Percentiles rank a stretch among this genome's conserved stretches.
phyloP scores from a whole-genome alignment of 2,888 invertebrate genomes.

The Choreutis nemorana region DNA sequence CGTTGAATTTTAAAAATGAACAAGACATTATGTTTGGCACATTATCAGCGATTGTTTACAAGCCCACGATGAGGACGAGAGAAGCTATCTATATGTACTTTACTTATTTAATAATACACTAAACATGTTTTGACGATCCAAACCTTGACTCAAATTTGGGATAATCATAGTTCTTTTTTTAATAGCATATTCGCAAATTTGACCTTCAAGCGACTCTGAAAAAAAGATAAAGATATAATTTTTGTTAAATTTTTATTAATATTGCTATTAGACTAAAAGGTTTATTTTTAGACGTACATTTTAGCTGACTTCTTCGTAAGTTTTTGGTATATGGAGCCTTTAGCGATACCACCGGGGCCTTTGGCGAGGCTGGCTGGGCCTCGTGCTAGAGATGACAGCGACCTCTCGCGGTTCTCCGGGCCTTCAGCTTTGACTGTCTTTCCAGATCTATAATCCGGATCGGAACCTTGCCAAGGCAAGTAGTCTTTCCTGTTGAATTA shows the following conservation, averaged over 20 bases:
- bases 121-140: too few relatives aligned
- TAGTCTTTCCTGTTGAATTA: constrained; percentile 83
- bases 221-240: not conserved
- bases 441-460: constrained; percentile 67
- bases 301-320: constrained; percentile 58
- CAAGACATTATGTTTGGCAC: too few relatives aligned
- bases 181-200: too few relatives aligned
- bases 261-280: not conserved
- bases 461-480: constrained; percentile 84
- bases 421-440: constrained; percentile 66
- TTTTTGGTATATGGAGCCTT: constrained; percentile 82
- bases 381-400: constrained; percentile 54
- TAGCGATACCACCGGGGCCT: constrained; percentile 78
- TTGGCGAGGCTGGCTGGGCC: constrained; percentile 74
- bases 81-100: too few relatives aligned
- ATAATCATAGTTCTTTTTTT: too few relatives aligned
- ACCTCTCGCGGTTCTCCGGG: constrained; percentile 38
- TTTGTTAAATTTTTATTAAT: not conserved
- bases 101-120: too few relatives aligned
- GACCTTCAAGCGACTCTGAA: not conserved
- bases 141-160: too few relatives aligned
- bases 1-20: too few relatives aligned
- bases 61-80: too few relatives aligned
- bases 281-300: constrained; percentile 20
- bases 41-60: too few relatives aligned